A percentile compares a stretch with the other conserved stretches of the same genome.
These are phyloP conservation scores for Plutella xylostella DNA, from an alignment of 2,888 invertebrate species.

Conservation along the genomic window DNA sequence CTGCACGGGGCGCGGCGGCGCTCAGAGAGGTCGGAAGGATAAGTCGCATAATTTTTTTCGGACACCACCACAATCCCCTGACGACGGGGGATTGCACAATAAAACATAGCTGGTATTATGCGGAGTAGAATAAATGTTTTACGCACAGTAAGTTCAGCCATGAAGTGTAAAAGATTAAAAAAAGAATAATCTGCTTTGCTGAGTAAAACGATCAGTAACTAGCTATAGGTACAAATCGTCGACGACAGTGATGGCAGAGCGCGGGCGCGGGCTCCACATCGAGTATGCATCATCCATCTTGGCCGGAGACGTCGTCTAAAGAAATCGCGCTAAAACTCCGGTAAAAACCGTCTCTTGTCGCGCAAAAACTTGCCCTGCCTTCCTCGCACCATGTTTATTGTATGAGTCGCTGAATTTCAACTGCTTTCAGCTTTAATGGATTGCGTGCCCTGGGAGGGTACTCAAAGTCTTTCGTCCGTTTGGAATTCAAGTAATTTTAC, in stretches of 20 bases:
- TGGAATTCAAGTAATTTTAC: slow-evolving; percentile 14
- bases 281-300: slow-evolving; percentile 7
- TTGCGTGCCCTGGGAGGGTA: slow-evolving; percentile 29
- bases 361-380: slow-evolving; percentile 39
- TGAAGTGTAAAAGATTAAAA: too few species aligned
- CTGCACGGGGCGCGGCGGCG: too few species aligned
- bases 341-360: slow-evolving; percentile 31
- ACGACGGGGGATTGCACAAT: slow-evolving; percentile 43
- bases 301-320: slow-evolving; percentile 21
- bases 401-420: slow-evolving; percentile 65
- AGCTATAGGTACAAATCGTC: too few species aligned
- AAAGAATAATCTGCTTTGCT: too few species aligned
- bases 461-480: neutral
- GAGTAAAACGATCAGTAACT: too few species aligned
- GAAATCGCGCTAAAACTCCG: slow-evolving; percentile 31
- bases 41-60: slow-evolving; percentile 59
- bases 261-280: too few species aligned
- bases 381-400: slow-evolving; percentile 56
- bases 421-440: slow-evolving; percentile 63
- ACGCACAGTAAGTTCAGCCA: too few species aligned
- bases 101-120: slow-evolving; percentile 57
- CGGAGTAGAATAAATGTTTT: slow-evolving; percentile 37
- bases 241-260: too few species aligned
- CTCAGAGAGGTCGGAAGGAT: slow-evolving; percentile 42
- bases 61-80: slow-evolving; percentile 47